Percentiles rank a stretch among this genome's conserved stretches.
Conservation (phyloP, 2,113 vertebrate species). For the Hemichromis elongatus region DNA sequence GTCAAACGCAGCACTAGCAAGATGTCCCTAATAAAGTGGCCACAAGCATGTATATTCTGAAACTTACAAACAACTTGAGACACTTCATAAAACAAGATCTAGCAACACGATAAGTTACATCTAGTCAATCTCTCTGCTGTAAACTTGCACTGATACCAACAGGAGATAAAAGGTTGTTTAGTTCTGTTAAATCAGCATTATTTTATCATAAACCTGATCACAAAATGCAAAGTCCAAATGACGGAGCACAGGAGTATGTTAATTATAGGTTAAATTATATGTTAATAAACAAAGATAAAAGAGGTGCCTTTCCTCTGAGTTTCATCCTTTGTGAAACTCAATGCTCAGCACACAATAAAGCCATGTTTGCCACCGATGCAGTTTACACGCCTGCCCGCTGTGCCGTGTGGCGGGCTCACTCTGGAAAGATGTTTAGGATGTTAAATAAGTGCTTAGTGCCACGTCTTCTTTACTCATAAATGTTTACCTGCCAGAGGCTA, state of each 20-base stretch:
- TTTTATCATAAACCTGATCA: background rate
- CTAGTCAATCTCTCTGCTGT: background rate
- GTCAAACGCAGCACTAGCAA: background rate
- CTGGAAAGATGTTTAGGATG: slow-evolving; percentile 1
- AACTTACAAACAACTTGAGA: background rate
- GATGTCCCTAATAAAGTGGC: background rate
- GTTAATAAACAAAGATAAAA: background rate
- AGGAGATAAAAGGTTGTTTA: background rate
- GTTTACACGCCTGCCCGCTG: background rate
- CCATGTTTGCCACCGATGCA: background rate
- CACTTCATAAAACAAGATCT: background rate
- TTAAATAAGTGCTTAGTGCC: slow-evolving; percentile 1
- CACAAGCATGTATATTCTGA: background rate
- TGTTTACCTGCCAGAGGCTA: background rate
- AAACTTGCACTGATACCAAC: background rate
- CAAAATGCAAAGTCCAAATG: background rate
- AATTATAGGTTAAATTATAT: background rate
- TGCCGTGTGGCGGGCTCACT: background rate
- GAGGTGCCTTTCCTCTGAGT: background rate
- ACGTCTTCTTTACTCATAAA: background rate
- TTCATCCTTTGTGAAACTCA: background rate
- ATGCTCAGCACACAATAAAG: background rate
- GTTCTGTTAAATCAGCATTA: background rate
- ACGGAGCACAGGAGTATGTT: background rate
- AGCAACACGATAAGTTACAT: background rate